Percentiles rank a stretch among this genome's conserved stretches.
phyloP scores from a whole-genome alignment of 2,797 vertebrate genomes.

The Sebastolobus altivelis region DNA sequence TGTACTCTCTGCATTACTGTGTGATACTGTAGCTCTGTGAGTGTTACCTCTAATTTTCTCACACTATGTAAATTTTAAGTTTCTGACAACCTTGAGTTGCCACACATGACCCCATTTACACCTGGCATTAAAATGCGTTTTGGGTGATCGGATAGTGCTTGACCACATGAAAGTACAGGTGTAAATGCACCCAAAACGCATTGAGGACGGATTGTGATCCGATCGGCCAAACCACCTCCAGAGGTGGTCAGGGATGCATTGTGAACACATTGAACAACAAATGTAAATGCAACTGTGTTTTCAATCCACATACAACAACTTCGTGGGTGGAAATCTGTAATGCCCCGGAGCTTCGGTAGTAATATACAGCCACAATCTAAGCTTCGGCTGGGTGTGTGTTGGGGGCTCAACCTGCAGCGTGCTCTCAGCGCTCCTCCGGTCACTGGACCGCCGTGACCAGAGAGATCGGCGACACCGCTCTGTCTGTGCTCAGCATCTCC shows the following conservation, averaged over 20 bases:
- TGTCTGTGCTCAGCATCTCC: background rate
- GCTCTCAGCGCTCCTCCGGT: no score
- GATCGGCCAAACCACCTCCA: background rate
- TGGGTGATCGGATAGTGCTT: background rate
- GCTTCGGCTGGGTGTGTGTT: no score
- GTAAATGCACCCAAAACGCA: background rate
- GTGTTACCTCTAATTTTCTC: conserved; percentile 78
- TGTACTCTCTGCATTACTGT: conserved; percentile 80
- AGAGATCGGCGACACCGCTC: background rate
- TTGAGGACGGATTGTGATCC: background rate
- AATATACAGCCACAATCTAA: no score
- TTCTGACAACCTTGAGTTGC: conserved; percentile 53
- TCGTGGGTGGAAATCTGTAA: no score
- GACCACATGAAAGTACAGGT: background rate
- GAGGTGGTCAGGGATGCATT: no score
- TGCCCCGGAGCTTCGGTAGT: no score
- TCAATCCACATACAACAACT: no score
- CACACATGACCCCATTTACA: conserved; percentile 45
- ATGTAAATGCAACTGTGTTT: no score
- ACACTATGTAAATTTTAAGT: conserved; percentile 49
- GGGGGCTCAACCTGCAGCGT: no score
- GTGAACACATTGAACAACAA: no score
- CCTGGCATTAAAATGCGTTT: background rate
- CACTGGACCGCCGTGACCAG: background rate
- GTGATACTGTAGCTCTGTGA: conserved; percentile 86